Percentiles rank a stretch among this genome's conserved stretches.
Evolutionary conservation across 53 echinoderm and acorn worm genomes (phyloP).

Genomic region (Echinometra lucunter): DNA sequence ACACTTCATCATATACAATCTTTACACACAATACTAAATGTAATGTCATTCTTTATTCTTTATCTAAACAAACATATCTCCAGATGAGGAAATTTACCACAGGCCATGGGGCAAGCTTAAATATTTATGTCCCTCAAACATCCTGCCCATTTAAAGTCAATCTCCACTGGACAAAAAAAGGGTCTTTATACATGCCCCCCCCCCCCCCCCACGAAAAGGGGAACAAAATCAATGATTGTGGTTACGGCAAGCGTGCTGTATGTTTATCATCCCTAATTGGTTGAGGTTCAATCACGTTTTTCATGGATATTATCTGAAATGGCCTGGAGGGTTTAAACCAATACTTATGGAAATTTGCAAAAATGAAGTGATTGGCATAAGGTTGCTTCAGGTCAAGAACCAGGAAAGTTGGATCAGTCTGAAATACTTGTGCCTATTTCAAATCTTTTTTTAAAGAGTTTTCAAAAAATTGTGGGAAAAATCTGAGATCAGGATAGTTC

Average conservation of each 20-base stretch:
- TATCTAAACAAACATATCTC: conserved; percentile 27
- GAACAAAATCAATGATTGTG: background rate
- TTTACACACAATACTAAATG: background rate
- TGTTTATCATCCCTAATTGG: conserved; percentile 52
- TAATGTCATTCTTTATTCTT: conserved; percentile 24
- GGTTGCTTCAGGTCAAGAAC: background rate
- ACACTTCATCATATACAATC: background rate
- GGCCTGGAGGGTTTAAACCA: conserved; percentile 13
- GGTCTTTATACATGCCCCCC: background rate
- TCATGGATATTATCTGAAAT: conserved; percentile 3
- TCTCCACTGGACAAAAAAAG: background rate
- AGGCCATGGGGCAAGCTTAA: background rate
- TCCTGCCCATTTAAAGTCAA: conserved; percentile 5
- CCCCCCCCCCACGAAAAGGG: background rate
- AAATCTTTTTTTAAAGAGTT: background rate
- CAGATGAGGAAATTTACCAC: background rate
- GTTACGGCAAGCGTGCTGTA: background rate
- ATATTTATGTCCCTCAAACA: conserved; percentile 11
- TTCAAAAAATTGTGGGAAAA: no score
- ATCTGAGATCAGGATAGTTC: no score
- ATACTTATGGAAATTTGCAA: conserved; percentile 11
- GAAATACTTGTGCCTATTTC: background rate
- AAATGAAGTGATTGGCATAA: conserved; percentile 20
- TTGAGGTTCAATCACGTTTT: conserved; percentile 3
- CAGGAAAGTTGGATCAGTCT: background rate